Base-by-base conservation (phyloP, 2,888 invertebrate genomes). In the Aleiodes alternator region DNA sequence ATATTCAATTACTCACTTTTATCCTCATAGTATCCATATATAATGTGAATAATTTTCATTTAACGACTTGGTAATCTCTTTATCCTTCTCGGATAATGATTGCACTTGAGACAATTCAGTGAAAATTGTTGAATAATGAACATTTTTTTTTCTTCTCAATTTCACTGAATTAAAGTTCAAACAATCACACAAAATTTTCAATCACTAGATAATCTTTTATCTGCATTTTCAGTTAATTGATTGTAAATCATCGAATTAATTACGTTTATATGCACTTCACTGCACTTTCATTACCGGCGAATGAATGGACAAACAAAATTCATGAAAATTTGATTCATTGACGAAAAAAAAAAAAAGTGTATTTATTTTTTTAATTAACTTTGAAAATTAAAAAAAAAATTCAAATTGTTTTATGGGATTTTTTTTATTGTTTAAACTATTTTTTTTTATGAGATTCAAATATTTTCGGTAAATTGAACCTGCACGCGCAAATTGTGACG, bases 401-500 rank as follows among this genome's bases (percentile, higher is more conserved):
- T n/a, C n/a, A n/a, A n/a, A n/a, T n/a, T n/a, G n/a, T n/a, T n/a
- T 34, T 16, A 34, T 34, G n/a, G 16, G 5, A 29, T n/a, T 16
- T 56, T 9, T 56, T 16, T 16, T 7, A 38, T 38, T 38, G 1
- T 12, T 12, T 38, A 1, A 16, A 34, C 2, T 1, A 14, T 38
- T 31, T 14, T 4, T 1, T 23, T 23, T 38, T 11, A 61, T 34
- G 34, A 6, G 34, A 34, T 57, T n/a, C 3, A 11, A 29, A 12
- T 43, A 14, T 38, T 43, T 57, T 7, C 3, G 56, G 55, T 66
- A 51, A 77, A 43, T 78, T 80, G 80, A 76, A 84, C 82, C 82
- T 83, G 71, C 79, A 78, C 85, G 81, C 78, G 79, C 83, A 83
- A 84, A 85, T 84, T 81, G 85, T 84, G 81, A 82, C 84, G 84